phyloP scores from a whole-genome alignment of 1,140 invertebrate genomes.

The Littorina saxatilis region DNA sequence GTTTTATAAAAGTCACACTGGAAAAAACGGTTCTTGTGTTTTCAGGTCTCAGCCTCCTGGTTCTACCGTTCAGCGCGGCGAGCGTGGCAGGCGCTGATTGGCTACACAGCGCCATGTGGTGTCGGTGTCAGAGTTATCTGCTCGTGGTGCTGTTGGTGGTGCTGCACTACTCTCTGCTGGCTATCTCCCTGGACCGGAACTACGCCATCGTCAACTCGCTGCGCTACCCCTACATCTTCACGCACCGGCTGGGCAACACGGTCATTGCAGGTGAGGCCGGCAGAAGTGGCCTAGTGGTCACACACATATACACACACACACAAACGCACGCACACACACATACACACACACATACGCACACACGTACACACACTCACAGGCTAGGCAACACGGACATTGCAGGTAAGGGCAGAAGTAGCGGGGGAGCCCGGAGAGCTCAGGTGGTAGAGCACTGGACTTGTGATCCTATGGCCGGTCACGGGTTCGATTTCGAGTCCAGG shows the following conservation, averaged over 20 bases:
- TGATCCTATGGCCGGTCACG: no score
- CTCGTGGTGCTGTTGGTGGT: slow-evolving; percentile 52
- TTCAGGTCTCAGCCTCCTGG: slow-evolving; percentile 55
- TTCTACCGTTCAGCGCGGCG: slow-evolving; percentile 56
- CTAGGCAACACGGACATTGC: slow-evolving; percentile 52
- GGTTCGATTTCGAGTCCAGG: no score
- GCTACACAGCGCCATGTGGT: slow-evolving; percentile 56
- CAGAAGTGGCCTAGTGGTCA: no score
- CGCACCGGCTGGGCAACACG: slow-evolving; percentile 50
- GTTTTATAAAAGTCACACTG: no score
- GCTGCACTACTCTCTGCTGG: slow-evolving; percentile 53
- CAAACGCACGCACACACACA: no score
- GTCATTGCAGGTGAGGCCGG: slow-evolving; percentile 44
- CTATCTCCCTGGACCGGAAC: slow-evolving; percentile 64
- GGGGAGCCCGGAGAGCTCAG: no score
- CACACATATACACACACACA: no score
- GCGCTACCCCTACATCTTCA: slow-evolving; percentile 64
- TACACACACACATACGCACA: no score
- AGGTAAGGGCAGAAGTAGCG: no score
- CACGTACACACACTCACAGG: no score
- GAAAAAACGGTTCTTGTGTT: no score
- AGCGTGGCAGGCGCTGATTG: slow-evolving; percentile 52
- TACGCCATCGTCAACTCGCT: slow-evolving; percentile 65
- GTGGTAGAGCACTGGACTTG: no score
- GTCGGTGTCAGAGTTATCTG: slow-evolving; percentile 56